Conservation (phyloP, 1,140 invertebrate species). For the Thaumatotibia leucotreta region DNA sequence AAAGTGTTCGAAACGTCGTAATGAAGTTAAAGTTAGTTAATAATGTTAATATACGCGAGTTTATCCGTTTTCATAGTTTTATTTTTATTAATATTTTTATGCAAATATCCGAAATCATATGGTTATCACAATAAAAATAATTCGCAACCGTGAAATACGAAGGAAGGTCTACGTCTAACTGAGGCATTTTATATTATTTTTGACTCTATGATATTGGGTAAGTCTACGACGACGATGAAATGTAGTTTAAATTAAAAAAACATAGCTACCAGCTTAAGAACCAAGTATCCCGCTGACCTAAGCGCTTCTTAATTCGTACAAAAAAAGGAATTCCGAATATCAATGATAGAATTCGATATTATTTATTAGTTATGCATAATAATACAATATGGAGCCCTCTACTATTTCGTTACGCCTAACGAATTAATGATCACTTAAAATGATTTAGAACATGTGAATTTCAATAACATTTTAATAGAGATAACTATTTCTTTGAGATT, state of each 20-base stretch:
- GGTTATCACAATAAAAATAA: too few relatives aligned
- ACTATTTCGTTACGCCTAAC: slow-evolving; percentile 55
- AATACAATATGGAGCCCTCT: slow-evolving; percentile 46
- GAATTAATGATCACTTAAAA: slow-evolving; percentile 47
- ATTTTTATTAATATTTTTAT: too few relatives aligned
- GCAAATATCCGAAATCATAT: too few relatives aligned
- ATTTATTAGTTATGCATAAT: slow-evolving; percentile 13
- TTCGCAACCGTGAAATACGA: too few relatives aligned
- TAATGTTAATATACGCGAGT: too few relatives aligned
- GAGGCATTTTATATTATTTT: too few relatives aligned
- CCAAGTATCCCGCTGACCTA: neutral
- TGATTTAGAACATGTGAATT: slow-evolving; percentile 28
- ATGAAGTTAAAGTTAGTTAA: too few relatives aligned
- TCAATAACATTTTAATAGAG: neutral
- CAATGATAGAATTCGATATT: slow-evolving; percentile 11
- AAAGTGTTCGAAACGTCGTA: too few relatives aligned
- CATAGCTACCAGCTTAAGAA: neutral
- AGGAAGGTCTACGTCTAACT: too few relatives aligned
- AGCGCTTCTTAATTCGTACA: slow-evolving; percentile 6
- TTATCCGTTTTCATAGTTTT: too few relatives aligned
- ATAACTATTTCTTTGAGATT: neutral
- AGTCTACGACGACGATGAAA: too few relatives aligned
- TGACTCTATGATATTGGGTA: too few relatives aligned
- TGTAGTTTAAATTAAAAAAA: neutral
- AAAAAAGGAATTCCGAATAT: neutral